These are phyloP conservation scores for Rhogogaster chlorosoma DNA, from an alignment of 2,888 invertebrate species.

Conservation along the genomic window DNA sequence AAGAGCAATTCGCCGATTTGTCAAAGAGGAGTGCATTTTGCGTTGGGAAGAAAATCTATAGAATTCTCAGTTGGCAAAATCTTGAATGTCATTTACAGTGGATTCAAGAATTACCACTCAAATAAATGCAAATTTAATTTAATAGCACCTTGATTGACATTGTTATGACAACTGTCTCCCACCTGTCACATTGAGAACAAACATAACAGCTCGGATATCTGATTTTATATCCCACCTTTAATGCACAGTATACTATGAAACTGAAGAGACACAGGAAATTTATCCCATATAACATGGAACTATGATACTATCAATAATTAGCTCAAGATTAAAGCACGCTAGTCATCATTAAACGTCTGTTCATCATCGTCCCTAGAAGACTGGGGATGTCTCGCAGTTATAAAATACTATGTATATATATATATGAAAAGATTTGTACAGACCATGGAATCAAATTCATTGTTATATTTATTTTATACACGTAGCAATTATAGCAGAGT, in stretches of 20 bases:
- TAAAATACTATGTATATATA: conserved; percentile 56
- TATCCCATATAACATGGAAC: conserved; percentile 17
- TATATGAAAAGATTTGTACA: conserved; percentile 63
- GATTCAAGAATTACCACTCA: not conserved
- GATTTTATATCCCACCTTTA: conserved; percentile 26
- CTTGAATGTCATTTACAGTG: not conserved
- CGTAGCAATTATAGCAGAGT: conserved; percentile 42
- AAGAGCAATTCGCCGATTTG: not conserved
- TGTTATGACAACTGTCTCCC: not conserved
- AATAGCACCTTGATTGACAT: conserved; percentile 18
- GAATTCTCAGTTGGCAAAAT: not conserved
- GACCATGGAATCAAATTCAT: conserved; percentile 64
- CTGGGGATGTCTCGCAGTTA: conserved; percentile 34
- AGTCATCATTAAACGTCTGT: not conserved
- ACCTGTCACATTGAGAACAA: not conserved
- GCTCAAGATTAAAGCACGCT: not conserved
- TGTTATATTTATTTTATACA: conserved; percentile 62
- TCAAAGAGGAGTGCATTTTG: not conserved
- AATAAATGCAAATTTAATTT: conserved; percentile 12
- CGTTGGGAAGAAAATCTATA: not conserved
- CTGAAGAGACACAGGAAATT: not conserved
- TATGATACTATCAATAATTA: conserved; percentile 19
- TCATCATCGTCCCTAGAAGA: not conserved
- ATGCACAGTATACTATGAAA: conserved; percentile 28
- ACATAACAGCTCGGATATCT: not conserved